Evolutionary conservation across 2,888 invertebrate species (phyloP).

Genomic region (Epiblema foenella): DNA sequence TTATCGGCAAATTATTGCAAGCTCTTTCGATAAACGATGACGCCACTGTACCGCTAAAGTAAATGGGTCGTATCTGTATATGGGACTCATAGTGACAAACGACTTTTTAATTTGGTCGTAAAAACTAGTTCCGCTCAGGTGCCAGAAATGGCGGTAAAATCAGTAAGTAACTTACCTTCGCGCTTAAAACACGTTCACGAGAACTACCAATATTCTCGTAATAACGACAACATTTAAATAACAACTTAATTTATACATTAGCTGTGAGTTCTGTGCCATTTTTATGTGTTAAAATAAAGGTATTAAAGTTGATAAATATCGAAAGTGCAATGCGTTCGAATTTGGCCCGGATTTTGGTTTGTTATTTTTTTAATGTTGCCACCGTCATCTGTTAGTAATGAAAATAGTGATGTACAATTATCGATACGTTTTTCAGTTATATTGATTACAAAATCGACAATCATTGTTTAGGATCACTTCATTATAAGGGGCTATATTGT

Average conservation of each 20-base stretch:
- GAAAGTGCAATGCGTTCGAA: conserved; percentile 26
- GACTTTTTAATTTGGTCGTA: background rate
- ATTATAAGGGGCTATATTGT: background rate
- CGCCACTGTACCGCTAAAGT: conserved; percentile 8
- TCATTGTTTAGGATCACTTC: conserved; percentile 7
- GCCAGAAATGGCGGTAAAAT: conserved; percentile 53
- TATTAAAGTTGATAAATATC: conserved; percentile 20
- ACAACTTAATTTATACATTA: conserved; percentile 1
- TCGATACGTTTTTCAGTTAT: conserved; percentile 18
- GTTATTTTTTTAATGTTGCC: conserved; percentile 38
- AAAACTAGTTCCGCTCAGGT: conserved; percentile 28
- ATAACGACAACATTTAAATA: conserved; percentile 30
- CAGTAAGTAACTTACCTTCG: conserved; percentile 50
- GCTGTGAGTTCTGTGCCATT: background rate
- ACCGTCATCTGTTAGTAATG: background rate
- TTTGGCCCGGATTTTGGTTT: conserved; percentile 40
- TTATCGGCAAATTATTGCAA: conserved; percentile 18
- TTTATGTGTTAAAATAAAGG: conserved; percentile 10
- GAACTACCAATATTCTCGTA: conserved; percentile 39
- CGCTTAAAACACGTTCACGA: conserved; percentile 51
- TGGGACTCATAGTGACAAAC: background rate
- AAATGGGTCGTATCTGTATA: conserved; percentile 5
- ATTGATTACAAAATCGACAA: background rate
- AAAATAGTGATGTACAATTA: conserved; percentile 29
- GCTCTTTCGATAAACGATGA: conserved; percentile 39